Base-by-base conservation (phyloP, 2,888 invertebrate genomes). In the Leptarthrus brevirostris region DNA sequence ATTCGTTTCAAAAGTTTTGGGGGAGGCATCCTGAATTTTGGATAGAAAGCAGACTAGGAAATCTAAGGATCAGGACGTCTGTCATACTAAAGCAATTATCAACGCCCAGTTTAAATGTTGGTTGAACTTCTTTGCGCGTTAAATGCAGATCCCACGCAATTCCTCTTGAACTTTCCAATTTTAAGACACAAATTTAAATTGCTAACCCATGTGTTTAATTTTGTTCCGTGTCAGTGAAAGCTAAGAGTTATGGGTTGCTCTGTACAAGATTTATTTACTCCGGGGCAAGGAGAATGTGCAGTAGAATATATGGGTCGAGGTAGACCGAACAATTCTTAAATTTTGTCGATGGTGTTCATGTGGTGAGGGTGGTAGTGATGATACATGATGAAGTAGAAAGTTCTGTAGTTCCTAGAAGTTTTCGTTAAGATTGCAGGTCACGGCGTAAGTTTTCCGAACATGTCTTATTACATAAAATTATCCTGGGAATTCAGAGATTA, bases 401-500 rank as follows among this genome's bases (percentile, higher is more conserved):
- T 40, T n/a, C 12, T 40, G 3, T n/a, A 40, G 8, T 12, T 40
- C 40, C 40, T 40, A 12, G 40, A 30, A 4, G 8, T 30, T 40
- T 6, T 40, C 40, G 40, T 64, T 44, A 44, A 24, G 44, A 64
- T 34, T 69, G 49, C 69, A 69, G 52, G 69, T 69, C 69, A 69
- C 34, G 69, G n/a, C 34, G 22, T 44, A 69, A 26, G 44, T 52
- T 69, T 52, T 69, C 34, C 34, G 49, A 52, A 44, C 69, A 52
- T 34, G 52, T 52, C 30, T 52, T 69, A 54, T 69, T 69, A 69
- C 52, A 30, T 20, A 44, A 69, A 69, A 69, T 69, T 54, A 34
- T 69, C 69, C 30, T 52, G 69, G 69, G 69, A 69, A 69, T 69
- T 54, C 52, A 34, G 14, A 30, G 69, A 69, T 69, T 69, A 52